These are phyloP conservation scores for Tamandua tetradactyla DNA, from an alignment of 2,797 vertebrate species.

Conservation along the genomic window DNA sequence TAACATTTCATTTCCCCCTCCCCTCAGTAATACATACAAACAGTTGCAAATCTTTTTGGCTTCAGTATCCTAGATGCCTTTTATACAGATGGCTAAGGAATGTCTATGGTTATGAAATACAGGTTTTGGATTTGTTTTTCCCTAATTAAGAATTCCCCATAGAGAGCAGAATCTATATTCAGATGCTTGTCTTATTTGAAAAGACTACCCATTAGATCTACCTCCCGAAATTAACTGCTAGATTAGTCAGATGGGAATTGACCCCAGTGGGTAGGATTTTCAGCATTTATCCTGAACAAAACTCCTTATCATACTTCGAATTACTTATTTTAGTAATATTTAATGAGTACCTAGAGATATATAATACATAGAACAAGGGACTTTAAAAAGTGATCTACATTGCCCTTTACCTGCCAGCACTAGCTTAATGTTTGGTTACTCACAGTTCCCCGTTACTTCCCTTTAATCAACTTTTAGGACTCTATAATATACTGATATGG, in stretches of 20 bases:
- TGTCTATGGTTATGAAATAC: constrained; percentile 50
- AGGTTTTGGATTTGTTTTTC: constrained; percentile 30
- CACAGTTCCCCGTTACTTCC: neutral
- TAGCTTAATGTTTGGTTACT: neutral
- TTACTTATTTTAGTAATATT: constrained; percentile 46
- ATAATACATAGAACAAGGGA: neutral
- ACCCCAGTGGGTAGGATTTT: neutral
- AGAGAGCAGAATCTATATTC: neutral
- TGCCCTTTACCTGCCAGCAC: neutral
- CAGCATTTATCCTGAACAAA: constrained; percentile 27
- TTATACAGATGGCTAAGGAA: constrained; percentile 54
- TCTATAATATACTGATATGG: neutral
- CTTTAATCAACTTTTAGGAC: constrained; percentile 31
- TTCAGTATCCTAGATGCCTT: neutral
- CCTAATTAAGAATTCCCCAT: constrained; percentile 37
- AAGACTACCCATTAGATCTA: neutral
- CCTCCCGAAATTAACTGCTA: neutral
- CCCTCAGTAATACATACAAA: constrained; percentile 46
- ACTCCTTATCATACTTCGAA: neutral
- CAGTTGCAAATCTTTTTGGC: constrained; percentile 33
- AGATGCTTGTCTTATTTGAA: constrained; percentile 2
- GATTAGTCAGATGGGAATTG: constrained; percentile 4
- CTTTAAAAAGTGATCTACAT: neutral
- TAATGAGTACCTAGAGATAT: neutral
- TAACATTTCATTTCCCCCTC: constrained; percentile 31